Evolutionary conservation across 2,797 vertebrate species (phyloP), one percentile per base, ranked within the genome.

Genomic region (Fistularia tabacaria): DNA sequence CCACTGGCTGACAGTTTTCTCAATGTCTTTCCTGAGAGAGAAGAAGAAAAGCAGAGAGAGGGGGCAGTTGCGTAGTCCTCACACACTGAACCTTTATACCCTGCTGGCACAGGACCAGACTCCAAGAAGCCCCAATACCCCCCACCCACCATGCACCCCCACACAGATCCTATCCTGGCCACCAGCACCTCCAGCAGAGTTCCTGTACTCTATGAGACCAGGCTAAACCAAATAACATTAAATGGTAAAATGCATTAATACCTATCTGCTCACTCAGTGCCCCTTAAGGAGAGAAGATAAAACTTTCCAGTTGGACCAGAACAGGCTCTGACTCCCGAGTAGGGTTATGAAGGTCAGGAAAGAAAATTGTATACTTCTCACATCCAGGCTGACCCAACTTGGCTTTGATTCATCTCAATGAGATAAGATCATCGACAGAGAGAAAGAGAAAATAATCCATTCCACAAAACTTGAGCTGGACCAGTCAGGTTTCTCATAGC

Each of bases 41-140:
- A 54, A 14, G 46, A 39, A 68, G 43, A 70, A 54, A 61, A 57
- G 62, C 42, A 49, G 63, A 62, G 49, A 63, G 58, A 56, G 49
- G 49, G 67, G 66, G 38, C 59, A 71, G 60, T 40, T 57, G 66
- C 69, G 55, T 14, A 50, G 60, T 50, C 44, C 62, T 69, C 59
- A 49, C 69, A 84, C 74, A 87, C 80, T 80, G 69, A 73, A 77
- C 66, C 76, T 81, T 82, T 79, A 79, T 85, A 73, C 71, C 76
- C 55, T 6, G 8, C 75, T 84, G 81, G 84, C 81, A 73, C 39
- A 37, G 43, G 49, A 73, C 72, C 78, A 85, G 61, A 69, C 58
- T 60, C 64, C 62, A 51, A 7, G 50, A 76, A 65, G 49, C 61
- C 59, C 54, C 40, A 54, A 38, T 13, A 46, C n/a, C 45, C 6